Evolutionary conservation across 2,113 vertebrate genomes (phyloP).

Genomic region (Meleagris gallopavo): DNA sequence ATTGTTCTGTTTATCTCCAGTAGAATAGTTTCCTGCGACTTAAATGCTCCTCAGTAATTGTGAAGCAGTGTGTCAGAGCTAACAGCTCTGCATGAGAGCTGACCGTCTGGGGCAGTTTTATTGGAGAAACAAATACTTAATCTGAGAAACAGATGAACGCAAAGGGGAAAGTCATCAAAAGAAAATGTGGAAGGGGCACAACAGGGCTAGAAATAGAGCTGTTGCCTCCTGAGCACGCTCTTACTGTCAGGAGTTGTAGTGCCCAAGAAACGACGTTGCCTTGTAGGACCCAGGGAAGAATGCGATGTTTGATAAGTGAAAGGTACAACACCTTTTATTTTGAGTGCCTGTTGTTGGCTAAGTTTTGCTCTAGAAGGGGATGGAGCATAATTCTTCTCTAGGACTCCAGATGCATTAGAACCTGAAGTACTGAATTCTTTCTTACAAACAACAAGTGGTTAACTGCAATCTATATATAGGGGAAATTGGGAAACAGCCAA

Average conservation of each 20-base stretch:
- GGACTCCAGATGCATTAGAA: neutral
- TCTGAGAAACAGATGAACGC: neutral
- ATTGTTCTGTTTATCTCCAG: neutral
- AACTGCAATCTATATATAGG: constrained; percentile 25
- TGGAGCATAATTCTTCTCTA: neutral
- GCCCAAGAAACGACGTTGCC: neutral
- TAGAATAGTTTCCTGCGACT: neutral
- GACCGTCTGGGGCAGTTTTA: neutral
- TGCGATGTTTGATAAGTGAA: rapidly evolving
- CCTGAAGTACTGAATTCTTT: neutral
- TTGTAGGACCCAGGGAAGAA: neutral
- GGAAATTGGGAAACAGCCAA: constrained; percentile 60
- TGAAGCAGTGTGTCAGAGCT: neutral
- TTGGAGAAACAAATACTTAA: neutral
- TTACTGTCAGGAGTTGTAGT: neutral
- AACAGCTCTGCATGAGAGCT: neutral
- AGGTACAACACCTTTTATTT: neutral
- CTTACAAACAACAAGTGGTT: constrained; percentile 37
- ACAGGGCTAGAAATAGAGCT: neutral
- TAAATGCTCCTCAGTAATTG: neutral
- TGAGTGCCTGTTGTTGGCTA: neutral
- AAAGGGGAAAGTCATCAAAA: neutral
- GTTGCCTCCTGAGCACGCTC: neutral
- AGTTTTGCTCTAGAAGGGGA: neutral
- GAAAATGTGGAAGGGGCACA: neutral